Conservation (phyloP, 2,888 invertebrate genomes). For the Cylindroiulus punctatus region DNA sequence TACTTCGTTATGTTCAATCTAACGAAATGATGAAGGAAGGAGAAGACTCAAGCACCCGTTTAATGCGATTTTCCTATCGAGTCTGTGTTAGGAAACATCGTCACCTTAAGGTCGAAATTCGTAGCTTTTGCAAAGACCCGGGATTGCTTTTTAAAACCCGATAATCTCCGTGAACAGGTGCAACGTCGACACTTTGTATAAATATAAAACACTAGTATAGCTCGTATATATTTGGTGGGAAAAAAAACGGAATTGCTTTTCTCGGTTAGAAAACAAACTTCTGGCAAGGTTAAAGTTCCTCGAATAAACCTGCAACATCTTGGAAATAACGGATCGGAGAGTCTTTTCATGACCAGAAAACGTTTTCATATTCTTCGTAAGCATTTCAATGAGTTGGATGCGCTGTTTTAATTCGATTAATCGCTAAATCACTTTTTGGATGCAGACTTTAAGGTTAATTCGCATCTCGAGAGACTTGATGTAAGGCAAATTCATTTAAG, state of each 20-base stretch:
- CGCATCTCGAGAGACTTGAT: too few species aligned
- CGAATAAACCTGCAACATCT: background rate
- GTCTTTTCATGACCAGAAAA: too few species aligned
- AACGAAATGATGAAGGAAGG: constrained; percentile 17
- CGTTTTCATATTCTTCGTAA: too few species aligned
- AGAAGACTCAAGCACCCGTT: background rate
- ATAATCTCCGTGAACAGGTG: constrained; percentile 12
- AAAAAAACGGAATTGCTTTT: background rate
- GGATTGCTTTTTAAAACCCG: constrained; percentile 22
- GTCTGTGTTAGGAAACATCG: background rate
- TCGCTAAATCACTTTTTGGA: too few species aligned
- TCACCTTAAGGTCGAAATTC: background rate
- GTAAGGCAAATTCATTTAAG: too few species aligned
- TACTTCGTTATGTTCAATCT: constrained; percentile 22
- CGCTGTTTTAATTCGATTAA: too few species aligned
- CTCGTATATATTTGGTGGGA: background rate
- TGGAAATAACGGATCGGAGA: background rate
- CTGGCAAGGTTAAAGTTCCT: background rate
- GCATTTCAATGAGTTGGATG: too few species aligned
- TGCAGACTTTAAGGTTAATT: too few species aligned
- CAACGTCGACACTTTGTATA: background rate
- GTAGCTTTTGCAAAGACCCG: background rate
- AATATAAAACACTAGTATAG: background rate
- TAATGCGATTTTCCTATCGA: background rate
- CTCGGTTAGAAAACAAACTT: background rate